Evolutionary conservation across 1,140 invertebrate species (phyloP).

Genomic region (Rhagoletis pomonella): DNA sequence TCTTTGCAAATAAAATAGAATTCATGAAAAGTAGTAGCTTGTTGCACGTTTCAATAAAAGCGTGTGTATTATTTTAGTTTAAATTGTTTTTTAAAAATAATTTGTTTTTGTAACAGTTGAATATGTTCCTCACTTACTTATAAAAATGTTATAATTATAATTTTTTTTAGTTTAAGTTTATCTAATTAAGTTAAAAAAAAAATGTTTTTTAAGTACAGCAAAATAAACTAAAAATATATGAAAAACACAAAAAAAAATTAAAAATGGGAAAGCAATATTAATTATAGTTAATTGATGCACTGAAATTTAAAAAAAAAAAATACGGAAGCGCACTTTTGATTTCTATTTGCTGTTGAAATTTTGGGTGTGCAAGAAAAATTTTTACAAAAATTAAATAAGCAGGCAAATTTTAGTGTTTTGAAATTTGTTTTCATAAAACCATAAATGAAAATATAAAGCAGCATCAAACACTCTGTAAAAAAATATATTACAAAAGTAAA

Average conservation of each 20-base stretch:
- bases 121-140: conserved; percentile 49
- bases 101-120: conserved; percentile 48
- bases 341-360: background rate
- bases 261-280: conserved; percentile 58
- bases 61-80: conserved; percentile 20
- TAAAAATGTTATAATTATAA: conserved; percentile 21
- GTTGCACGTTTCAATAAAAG: background rate
- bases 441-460: background rate
- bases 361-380: background rate
- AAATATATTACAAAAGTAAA: background rate
- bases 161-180: conserved; percentile 7
- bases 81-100: conserved; percentile 6
- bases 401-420: background rate
- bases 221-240: conserved; percentile 2
- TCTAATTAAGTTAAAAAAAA: conserved; percentile 39
- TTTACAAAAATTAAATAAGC: background rate
- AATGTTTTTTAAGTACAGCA: background rate
- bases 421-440: background rate
- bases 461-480: background rate
- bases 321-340: background rate
- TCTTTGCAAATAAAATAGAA: background rate
- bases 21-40: background rate
- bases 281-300: conserved; percentile 58
- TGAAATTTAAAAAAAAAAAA: background rate
- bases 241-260: background rate